phyloP scores from a whole-genome alignment of 2,113 vertebrate genomes.

The Diadophis punctatus region DNA sequence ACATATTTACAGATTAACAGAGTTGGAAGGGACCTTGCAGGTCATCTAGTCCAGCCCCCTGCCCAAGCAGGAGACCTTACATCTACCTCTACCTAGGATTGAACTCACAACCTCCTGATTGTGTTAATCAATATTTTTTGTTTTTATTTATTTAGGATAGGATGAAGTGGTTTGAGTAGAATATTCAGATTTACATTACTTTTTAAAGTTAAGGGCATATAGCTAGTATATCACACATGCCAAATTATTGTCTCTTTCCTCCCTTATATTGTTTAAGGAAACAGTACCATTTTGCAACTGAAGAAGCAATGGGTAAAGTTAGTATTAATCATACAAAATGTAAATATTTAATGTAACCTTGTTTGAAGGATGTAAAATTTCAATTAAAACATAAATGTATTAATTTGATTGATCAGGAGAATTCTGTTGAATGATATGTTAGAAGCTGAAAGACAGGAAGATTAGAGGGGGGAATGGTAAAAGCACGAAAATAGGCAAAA shows the following conservation, averaged over 20 bases:
- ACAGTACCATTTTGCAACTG: background rate
- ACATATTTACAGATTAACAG: too few species aligned
- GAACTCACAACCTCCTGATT: too few species aligned
- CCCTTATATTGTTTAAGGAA: background rate
- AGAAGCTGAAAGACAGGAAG: background rate
- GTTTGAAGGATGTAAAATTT: background rate
- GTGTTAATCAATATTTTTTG: background rate
- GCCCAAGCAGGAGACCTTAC: too few species aligned
- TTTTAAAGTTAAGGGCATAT: background rate
- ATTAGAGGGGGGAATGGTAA: background rate
- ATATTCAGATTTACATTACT: background rate
- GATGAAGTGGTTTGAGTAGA: background rate
- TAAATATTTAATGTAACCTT: background rate
- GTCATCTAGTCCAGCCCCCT: too few species aligned
- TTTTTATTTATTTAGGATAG: background rate
- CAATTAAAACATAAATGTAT: background rate
- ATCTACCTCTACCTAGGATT: too few species aligned
- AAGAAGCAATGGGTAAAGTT: background rate
- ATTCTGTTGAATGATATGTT: background rate
- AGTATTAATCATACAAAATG: background rate
- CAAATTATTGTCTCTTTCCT: background rate
- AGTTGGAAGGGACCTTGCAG: too few species aligned
- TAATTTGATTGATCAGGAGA: background rate
- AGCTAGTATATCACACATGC: background rate
- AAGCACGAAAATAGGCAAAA: background rate